A percentile compares a stretch with the other conserved stretches of the same genome.
Evolutionary conservation across 92 coral and sea anemone genomes (phyloP).

Genomic region (Epizoanthus rinbou): DNA sequence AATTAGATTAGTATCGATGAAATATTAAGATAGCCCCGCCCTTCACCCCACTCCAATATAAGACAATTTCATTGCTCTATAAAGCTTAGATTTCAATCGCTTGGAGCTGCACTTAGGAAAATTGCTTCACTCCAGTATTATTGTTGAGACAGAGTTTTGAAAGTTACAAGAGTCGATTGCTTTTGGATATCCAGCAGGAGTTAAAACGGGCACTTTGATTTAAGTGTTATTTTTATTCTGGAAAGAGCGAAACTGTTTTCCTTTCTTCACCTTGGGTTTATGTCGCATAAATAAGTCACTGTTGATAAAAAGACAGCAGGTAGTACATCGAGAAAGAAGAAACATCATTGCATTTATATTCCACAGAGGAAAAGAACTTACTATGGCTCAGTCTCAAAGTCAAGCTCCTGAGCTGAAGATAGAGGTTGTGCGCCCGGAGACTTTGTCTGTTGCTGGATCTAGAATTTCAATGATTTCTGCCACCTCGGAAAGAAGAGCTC

Average conservation of each 20-base stretch:
- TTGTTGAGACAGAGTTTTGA: not conserved
- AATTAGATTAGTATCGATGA: not conserved
- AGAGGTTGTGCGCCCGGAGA: not conserved
- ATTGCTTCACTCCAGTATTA: not conserved
- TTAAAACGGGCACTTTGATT: no score
- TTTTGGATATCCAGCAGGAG: not conserved
- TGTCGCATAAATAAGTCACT: not conserved
- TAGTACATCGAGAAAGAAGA: not conserved
- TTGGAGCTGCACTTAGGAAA: not conserved
- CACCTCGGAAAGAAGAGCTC: constrained; percentile 18
- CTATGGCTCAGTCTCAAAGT: not conserved
- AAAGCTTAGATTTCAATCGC: not conserved
- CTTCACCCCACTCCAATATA: not conserved
- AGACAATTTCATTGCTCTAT: not conserved
- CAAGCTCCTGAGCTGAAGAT: constrained; percentile 1
- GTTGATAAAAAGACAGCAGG: not conserved
- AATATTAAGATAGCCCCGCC: not conserved
- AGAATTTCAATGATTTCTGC: constrained; percentile 24
- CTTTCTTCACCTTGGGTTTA: not conserved
- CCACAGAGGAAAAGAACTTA: not conserved
- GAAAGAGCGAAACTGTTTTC: not conserved
- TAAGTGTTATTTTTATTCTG: not conserved
- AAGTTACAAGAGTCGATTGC: not conserved
- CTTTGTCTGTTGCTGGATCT: not conserved
- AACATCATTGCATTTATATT: not conserved